Evolutionary conservation across 2,888 invertebrate genomes (phyloP), one percentile per base, ranked within the genome.

Genomic region (Andrena minutula): DNA sequence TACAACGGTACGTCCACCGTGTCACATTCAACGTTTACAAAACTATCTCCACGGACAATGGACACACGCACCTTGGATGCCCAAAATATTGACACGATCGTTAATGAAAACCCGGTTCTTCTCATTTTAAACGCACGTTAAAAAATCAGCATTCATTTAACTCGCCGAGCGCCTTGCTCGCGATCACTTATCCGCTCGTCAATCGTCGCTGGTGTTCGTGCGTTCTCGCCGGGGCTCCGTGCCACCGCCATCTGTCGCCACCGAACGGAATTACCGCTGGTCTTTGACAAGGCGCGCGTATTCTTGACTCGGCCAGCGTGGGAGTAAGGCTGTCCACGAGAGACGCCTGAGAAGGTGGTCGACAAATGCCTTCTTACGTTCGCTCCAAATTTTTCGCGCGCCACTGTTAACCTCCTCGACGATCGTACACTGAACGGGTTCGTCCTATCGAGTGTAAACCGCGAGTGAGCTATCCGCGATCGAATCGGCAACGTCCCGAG

Each of bases 271-370:
- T 35, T 72, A 65, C 78, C 75, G 56, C 66, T 74, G 85, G 81
- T 79, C 90, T 88, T 89, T 89, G 88, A 90, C 92, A 90, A 86
- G 86, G 86, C 89, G 89, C 89, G 90, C 91, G 91, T 92, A 93
- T 92, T 94, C 93, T 90, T 89, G 89, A 91, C 90, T 90, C 89
- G 90, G 85, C 92, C 89, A 89, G 92, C 93, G 93, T 92, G 91
- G 92, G 92, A 93, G 93, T 92, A 90, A 88, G 91, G 89, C 79
- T 88, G 88, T 87, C 87, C 88, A 86, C 87, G 88, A 82, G 81
- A 88, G 87, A 90, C 90, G 87, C 86, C 88, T 71, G 83, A 23
- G 87, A 86, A 84, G 86, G 88, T 89, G 85, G 78, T 83, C 88
- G 84, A 75, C 79, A 79, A 70, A 65, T 73, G 53, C 75, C 64